These are phyloP conservation scores for Clivina fossor DNA, from an alignment of 2,888 invertebrate genomes.

Conservation along the genomic window DNA sequence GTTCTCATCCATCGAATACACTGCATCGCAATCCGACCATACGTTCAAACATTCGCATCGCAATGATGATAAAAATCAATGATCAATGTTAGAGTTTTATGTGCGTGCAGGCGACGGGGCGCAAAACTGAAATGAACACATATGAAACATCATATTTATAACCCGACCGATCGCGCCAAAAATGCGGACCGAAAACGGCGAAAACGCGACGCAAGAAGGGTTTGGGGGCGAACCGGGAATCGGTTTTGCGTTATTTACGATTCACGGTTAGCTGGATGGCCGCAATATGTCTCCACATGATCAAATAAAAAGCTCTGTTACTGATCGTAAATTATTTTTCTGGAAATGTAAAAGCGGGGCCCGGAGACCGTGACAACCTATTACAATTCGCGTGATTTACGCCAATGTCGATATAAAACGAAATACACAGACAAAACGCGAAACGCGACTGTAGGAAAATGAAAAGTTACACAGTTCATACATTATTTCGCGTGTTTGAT, in stretches of 20 bases:
- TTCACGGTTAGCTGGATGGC: slow-evolving; percentile 38
- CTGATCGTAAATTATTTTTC: slow-evolving; percentile 40
- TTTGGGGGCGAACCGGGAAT: slow-evolving; percentile 32
- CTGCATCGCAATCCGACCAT: no score
- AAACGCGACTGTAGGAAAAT: slow-evolving; percentile 35
- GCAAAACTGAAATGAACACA: slow-evolving; percentile 27
- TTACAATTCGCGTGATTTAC: slow-evolving; percentile 34
- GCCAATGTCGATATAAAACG: slow-evolving; percentile 34
- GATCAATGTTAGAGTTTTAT: slow-evolving; percentile 29
- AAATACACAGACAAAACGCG: no score
- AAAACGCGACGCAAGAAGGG: not conserved
- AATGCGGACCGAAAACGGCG: not conserved
- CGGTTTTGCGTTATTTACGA: slow-evolving; percentile 40
- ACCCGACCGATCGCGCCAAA: slow-evolving; percentile 3
- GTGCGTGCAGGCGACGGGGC: slow-evolving; percentile 11
- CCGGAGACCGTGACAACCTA: slow-evolving; percentile 34
- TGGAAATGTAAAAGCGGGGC: slow-evolving; percentile 27
- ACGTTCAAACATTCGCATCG: slow-evolving; percentile 19
- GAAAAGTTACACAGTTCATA: slow-evolving; percentile 35
- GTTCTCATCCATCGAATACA: no score
- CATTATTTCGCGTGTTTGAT: slow-evolving; percentile 34
- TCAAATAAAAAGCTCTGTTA: slow-evolving; percentile 39
- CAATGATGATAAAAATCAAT: slow-evolving; percentile 29
- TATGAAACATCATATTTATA: slow-evolving; percentile 34
- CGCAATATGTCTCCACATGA: slow-evolving; percentile 39